A percentile compares a stretch with the other conserved stretches of the same genome.
Conservation (phyloP, 2,113 vertebrate genomes). For the Tragelaphus imberbis region DNA sequence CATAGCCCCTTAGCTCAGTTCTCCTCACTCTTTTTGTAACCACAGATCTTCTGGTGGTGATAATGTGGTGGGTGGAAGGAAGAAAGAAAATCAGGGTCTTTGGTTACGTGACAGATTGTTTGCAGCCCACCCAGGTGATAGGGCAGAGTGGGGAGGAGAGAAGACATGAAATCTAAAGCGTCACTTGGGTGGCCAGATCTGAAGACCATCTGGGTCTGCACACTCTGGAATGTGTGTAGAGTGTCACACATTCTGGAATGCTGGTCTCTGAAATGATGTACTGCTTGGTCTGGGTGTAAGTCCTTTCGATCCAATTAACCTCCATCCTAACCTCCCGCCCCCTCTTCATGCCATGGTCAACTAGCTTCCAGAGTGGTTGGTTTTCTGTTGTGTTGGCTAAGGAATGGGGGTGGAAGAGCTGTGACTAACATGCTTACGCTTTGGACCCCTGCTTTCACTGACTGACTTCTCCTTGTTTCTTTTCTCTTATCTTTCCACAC, state of each 20-base stretch:
- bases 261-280: not conserved
- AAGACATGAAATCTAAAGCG: not conserved
- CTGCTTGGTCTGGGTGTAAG: not conserved
- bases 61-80: not conserved
- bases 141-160: not conserved
- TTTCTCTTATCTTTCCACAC: constrained; percentile 85
- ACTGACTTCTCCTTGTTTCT: constrained; percentile 75
- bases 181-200: not conserved
- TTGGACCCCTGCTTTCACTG: constrained; percentile 74
- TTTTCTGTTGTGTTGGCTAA: constrained; percentile 18
- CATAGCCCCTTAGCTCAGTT: not conserved
- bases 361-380: not conserved
- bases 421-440: constrained; percentile 32
- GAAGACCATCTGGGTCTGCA: not conserved
- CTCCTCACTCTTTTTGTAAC: not conserved
- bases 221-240: not conserved
- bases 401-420: constrained; percentile 20
- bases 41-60: not conserved
- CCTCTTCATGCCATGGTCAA: not conserved
- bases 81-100: not conserved
- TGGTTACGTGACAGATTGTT: not conserved
- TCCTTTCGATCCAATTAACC: constrained; percentile 11
- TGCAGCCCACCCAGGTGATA: not conserved
- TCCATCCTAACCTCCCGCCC: constrained; percentile 30
- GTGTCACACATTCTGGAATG: not conserved